A percentile compares a stretch with the other conserved stretches of the same genome.
phyloP scores from a whole-genome alignment of 2,113 vertebrate genomes.

The Spermophilus dauricus region DNA sequence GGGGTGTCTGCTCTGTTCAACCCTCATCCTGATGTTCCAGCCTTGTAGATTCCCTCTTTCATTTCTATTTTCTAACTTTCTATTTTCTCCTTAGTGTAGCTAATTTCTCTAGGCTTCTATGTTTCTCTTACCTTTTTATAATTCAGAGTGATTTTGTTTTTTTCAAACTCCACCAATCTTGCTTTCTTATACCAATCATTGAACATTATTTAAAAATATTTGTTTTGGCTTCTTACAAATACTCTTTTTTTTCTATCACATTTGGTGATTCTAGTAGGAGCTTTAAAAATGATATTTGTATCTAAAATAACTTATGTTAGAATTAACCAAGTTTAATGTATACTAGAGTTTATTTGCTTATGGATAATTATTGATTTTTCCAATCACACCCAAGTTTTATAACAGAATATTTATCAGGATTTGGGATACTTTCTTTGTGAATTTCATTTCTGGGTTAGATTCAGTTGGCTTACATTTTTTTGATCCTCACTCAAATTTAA shows the following conservation, averaged over 20 bases:
- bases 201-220: constrained; percentile 37
- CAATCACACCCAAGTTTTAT: background rate
- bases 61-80: background rate
- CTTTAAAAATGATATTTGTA: background rate
- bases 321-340: constrained; percentile 20
- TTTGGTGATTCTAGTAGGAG: background rate
- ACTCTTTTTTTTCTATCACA: background rate
- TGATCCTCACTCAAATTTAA: constrained; percentile 8
- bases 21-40: background rate
- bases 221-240: background rate
- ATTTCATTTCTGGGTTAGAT: background rate
- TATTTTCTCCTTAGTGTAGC: background rate
- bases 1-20: background rate
- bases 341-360: background rate
- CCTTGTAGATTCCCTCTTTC: background rate
- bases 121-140: background rate
- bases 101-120: background rate
- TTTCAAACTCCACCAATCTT: background rate
- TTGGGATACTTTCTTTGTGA: background rate
- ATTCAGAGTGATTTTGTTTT: background rate
- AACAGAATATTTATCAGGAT: constrained; percentile 29
- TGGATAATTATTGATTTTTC: constrained; percentile 32
- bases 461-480: constrained; percentile 24
- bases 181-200: background rate
- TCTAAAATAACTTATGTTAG: constrained; percentile 45